A percentile compares a stretch with the other conserved stretches of the same genome.
Conservation (phyloP, 2,797 vertebrate genomes). For the Synanceia verrucosa region DNA sequence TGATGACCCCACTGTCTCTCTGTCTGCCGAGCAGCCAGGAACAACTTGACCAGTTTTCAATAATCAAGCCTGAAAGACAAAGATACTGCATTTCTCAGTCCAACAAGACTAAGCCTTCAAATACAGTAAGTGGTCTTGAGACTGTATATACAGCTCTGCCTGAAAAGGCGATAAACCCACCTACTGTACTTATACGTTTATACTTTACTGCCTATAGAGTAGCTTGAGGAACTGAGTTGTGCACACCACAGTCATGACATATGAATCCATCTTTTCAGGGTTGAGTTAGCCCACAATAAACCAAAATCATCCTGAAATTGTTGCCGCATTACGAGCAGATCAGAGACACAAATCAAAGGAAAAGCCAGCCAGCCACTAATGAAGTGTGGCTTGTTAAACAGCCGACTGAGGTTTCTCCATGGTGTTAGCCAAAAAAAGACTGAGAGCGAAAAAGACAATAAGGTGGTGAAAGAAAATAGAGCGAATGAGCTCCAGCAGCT, state of each 20-base stretch:
- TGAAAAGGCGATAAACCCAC: neutral
- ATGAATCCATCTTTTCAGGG: neutral
- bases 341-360: slow-evolving; percentile 36
- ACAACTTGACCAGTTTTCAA: neutral
- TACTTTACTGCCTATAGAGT: slow-evolving; percentile 17
- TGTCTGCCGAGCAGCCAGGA: neutral
- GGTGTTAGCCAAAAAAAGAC: slow-evolving; percentile 20
- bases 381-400: slow-evolving; percentile 52
- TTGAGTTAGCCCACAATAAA: slow-evolving; percentile 25
- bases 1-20: neutral
- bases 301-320: slow-evolving; percentile 4
- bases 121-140: no score
- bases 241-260: neutral
- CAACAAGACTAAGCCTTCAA: neutral
- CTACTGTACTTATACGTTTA: neutral
- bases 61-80: neutral
- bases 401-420: slow-evolving; percentile 30
- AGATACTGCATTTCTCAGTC: neutral
- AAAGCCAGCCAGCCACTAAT: slow-evolving; percentile 43
- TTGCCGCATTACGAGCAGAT: slow-evolving; percentile 10
- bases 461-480: slow-evolving; percentile 1
- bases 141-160: no score
- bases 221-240: slow-evolving; percentile 1
- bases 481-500: slow-evolving; percentile 34
- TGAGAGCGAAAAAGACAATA: slow-evolving; percentile 23